Evolutionary conservation across 2,888 invertebrate species (phyloP), one percentile per base, ranked within the genome.

Genomic region (Mythimna pallens): DNA sequence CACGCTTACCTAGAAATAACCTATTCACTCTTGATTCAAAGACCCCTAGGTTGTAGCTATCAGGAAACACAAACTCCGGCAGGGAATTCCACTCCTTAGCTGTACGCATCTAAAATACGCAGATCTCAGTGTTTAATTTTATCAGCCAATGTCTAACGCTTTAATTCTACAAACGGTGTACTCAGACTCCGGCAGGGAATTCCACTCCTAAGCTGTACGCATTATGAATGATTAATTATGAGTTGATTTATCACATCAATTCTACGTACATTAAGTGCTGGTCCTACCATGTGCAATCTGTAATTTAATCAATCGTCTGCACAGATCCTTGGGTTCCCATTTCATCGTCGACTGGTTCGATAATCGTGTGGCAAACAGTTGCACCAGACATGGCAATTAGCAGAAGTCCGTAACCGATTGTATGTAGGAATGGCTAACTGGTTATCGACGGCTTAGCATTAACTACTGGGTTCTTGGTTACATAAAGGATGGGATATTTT

Each of bases 311-410:
- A 68, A 68, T 72, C 54, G 65, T 66, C 62, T 59, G 55, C 43
- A 66, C 76, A 65, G 68, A 58, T 65, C 25, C 64, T 52, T 43
- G 54, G 34, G 58, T 25, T 69, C 80, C 52, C 61, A 69, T 78
- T 74, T 78, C 79, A 73, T 65, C 57, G 62, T 65, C 40, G 14
- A 70, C 52, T 50, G 62, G 43, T 57, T 34, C 50, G 34, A 67
- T 73, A 61, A 77, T 79, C 63, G 65, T 25, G 58, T 61, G 47
- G 47, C 66, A 58, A 76, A 72, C 72, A 81, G 65, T 77, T 81
- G 65, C 67, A 20, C 36, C 12, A 40, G 68, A 81, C 73, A 34
- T 65, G 40, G 65, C 78, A 70, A 77, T 78, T 80, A 80, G 70
- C 52, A 54, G 61, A 63, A 59, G 74, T 20, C 69, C n/a, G 61